Evolutionary conservation across 2,888 invertebrate genomes (phyloP), one percentile per base, ranked within the genome.

Genomic region (Hartigia nigra): DNA sequence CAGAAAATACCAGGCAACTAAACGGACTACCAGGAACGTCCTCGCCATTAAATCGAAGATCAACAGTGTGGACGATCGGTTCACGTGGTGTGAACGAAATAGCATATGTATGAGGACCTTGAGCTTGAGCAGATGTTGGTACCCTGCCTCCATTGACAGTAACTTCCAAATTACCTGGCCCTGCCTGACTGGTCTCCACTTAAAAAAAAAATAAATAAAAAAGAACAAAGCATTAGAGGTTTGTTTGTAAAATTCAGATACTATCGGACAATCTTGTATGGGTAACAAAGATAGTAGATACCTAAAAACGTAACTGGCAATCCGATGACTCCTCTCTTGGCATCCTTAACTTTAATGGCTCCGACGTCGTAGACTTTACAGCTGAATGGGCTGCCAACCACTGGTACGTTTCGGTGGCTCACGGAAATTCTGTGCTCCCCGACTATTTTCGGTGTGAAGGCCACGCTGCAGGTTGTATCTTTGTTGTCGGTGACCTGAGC

Each of bases 131-230:
- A 35, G 98, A 98, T 0, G 98, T 98, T 0, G 99, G 98, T 55
- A 99, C 98, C 81, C 98, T 95, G 0, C 99, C 99, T 12, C 98
- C 98, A 90, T 99, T 99, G 37, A 99, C 99, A 0, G 98, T 98
- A 80, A 99, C 99, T 92, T 99, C 99, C 74, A 99, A 93, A 92
- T 99, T 99, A 34, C 99, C 99, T 0, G 99, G 98, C 31, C 99
- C 99, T 5, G 99, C 99, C 92, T 98, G 97, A 90, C 98, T 97
- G 23, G 99, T 99, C 92, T 99, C 99, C 90, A 99, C 98, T 97
- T 88, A 12, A 84, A 85, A 76, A 78, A 74, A 37, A 69, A 81
- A 79, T 69, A 69, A 69, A 69, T 70, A 78, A n/a, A 31, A 74
- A 32, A 79, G 5, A 31, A 32, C 12, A 70, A 72, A 76, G 3